These are phyloP conservation scores for Tragulus kanchil DNA, from an alignment of 2,113 vertebrate species.

Conservation along the genomic window DNA sequence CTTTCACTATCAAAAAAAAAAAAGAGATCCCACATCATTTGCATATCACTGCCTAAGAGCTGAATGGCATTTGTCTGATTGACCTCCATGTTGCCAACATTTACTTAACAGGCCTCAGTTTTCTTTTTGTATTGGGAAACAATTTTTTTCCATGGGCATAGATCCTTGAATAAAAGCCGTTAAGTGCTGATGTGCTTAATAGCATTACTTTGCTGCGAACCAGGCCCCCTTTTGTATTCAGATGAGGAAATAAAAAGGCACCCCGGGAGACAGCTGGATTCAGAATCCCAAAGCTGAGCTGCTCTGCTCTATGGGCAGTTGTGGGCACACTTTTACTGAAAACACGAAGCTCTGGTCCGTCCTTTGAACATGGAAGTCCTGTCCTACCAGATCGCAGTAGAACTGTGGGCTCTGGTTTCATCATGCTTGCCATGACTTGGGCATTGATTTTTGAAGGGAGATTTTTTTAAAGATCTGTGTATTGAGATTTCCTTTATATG, in stretches of 20 bases:
- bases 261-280: not conserved
- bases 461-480: not conserved
- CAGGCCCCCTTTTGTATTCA: not conserved
- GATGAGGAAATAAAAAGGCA: not conserved
- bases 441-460: not conserved
- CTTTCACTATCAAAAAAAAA: not conserved
- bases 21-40: not conserved
- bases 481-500: not conserved
- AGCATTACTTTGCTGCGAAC: not conserved
- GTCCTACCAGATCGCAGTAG: not conserved
- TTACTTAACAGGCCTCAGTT: not conserved
- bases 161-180: not conserved
- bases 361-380: not conserved
- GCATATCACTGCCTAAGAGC: not conserved
- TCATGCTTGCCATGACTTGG: not conserved
- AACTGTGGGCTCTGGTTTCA: not conserved
- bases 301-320: no score
- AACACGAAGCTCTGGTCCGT: no score
- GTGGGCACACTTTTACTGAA: not conserved
- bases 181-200: not conserved
- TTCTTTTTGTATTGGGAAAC: not conserved
- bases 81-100: rapidly evolving
- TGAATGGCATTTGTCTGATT: not conserved
- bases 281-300: not conserved
- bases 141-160: not conserved